A percentile compares a stretch with the other conserved stretches of the same genome.
Evolutionary conservation across 2,113 vertebrate genomes (phyloP).

Genomic region (Myiozetetes cayanensis): DNA sequence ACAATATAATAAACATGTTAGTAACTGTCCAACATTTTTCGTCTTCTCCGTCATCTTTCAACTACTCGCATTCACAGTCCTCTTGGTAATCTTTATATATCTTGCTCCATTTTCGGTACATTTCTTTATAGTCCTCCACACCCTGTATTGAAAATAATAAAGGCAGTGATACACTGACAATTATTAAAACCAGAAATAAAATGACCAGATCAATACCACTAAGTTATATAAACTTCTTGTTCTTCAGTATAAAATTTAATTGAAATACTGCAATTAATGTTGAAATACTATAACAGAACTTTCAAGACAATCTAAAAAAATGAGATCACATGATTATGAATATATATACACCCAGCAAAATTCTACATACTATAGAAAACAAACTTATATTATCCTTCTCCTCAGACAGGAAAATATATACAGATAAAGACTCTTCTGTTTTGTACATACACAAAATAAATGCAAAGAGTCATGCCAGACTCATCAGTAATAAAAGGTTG

Average conservation of each 20-base stretch:
- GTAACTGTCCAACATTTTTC: too few species aligned
- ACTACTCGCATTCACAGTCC: too few species aligned
- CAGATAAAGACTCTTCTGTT: background rate
- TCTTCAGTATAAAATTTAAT: background rate
- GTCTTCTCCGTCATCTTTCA: too few species aligned
- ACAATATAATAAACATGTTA: too few species aligned
- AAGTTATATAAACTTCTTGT: background rate
- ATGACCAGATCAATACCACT: background rate
- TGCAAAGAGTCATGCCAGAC: background rate
- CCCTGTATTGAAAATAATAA: background rate
- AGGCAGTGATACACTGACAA: background rate
- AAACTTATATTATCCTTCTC: background rate
- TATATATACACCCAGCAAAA: background rate
- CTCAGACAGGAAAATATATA: background rate
- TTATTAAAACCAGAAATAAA: background rate
- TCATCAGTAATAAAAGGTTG: background rate
- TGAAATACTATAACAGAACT: background rate
- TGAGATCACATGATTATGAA: background rate
- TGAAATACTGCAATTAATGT: background rate
- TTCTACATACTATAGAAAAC: background rate
- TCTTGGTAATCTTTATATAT: too few species aligned
- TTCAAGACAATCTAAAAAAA: background rate
- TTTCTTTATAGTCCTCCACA: too few species aligned
- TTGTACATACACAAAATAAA: background rate
- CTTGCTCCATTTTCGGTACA: too few species aligned